Conservation (phyloP, 2,888 invertebrate species). For the Disparrhopalites patrizii region DNA sequence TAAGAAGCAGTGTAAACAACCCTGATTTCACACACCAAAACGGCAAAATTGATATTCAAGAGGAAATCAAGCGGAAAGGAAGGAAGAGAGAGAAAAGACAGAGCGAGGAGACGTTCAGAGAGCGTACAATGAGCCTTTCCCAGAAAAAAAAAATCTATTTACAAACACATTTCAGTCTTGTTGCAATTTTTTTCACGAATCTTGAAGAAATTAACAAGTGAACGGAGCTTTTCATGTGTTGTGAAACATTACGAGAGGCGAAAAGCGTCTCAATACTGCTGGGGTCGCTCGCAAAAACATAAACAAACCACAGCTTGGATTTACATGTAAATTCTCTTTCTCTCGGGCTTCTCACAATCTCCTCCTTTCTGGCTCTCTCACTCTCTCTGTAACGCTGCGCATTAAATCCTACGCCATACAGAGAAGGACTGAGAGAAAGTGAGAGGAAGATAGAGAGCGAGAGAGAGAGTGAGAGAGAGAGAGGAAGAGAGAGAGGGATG, state of each 20-base stretch:
- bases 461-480: background rate
- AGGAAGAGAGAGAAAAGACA: conserved; percentile 1
- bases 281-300: background rate
- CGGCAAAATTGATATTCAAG: background rate
- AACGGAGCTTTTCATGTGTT: conserved; percentile 23
- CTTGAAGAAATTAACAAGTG: background rate
- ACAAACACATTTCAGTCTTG: too few species aligned
- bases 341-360: background rate
- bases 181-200: too few species aligned
- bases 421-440: background rate
- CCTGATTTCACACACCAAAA: background rate
- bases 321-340: conserved; percentile 7
- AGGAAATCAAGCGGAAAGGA: conserved; percentile 20
- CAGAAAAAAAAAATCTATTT: too few species aligned
- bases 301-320: conserved; percentile 9
- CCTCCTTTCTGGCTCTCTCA: background rate
- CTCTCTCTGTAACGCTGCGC: background rate
- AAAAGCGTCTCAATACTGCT: conserved; percentile 2
- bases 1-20: conserved; percentile 7
- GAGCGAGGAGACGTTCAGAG: conserved; percentile 2
- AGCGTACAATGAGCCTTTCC: too few species aligned
- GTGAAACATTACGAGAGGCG: background rate
- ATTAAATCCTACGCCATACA: too few species aligned
- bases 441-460: background rate
- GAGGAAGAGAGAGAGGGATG: too few species aligned